Base-by-base conservation (phyloP, 2,888 invertebrate genomes). In the Xylocampa areola region DNA sequence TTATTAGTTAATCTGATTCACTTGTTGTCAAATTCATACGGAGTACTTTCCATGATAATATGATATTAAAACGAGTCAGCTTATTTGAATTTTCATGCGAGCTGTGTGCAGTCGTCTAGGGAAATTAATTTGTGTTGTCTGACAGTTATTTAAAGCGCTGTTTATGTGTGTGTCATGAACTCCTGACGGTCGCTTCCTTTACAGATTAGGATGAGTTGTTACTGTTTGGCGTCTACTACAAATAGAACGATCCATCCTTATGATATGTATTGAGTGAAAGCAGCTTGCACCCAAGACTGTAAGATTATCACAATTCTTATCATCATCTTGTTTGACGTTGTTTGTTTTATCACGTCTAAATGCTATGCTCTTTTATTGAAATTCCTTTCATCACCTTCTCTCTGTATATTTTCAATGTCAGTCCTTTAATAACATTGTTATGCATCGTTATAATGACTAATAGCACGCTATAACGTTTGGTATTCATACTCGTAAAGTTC, bases 1-100 rank as follows among this genome's bases (percentile, higher is more conserved):
- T 82, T 81, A 77, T 78, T n/a, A n/a, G 78, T 66, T 77, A 74
- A 77, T 73, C 65, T 65, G 62, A 71, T 69, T 68, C 55, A 73
- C 49, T 53, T 68, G 58, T 59, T 58, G 66, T 48, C 25, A 40
- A 59, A 65, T 74, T 27, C 54, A 61, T 45, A 13, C 35, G 43
- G 32, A 23, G 6, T 50, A 30, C 21, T 39, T 41, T 39, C 25
- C 43, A 48, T 44, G 29, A 16, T 43, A 39, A 47, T 39, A 7
- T 32, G 25, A 47, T 6, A 52, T 57, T 33, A 25, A 27, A 41
- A 27, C 8, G 25, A 21, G 39, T 51, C 14, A 32, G 41, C 35
- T 49, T 29, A 52, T 51, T 54, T 57, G 29, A 45, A 60, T 59
- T 51, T 59, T 53, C 21, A 70, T 60, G 37, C 47, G 39, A 35